Base-by-base conservation (phyloP, 2,797 vertebrate species). In the Sarcophilus harrisii region DNA sequence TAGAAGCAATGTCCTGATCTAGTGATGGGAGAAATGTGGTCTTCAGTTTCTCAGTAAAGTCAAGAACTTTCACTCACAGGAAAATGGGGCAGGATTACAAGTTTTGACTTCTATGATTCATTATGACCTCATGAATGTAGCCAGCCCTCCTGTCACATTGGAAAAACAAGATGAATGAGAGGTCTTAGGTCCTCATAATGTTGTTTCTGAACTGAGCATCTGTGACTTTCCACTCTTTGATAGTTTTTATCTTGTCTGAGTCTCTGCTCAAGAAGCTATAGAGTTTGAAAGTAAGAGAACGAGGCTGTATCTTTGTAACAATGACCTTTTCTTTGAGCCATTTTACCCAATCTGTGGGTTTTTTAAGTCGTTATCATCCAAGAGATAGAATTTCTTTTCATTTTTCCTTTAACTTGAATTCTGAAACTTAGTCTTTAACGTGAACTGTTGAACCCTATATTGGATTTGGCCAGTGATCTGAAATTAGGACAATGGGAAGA, bases 371-470 rank as follows among this genome's bases (percentile, higher is more conserved):
- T 95, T 97, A 73, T 94, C 96, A 96, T 95, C 92, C n/a, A 87
- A 91, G 94, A 96, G 52, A 94, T 10, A 95, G 94, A n/a, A 93
- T 93, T 87, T 55, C 58, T 90, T 30, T 93, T 94, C 91, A 57
- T 94, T 94, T 90, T 95, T 95, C 60, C 38, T 93, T 97, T 92
- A 93, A 90, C 90, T 94, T 96, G 96, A 90, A 52, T 92, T 94
- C 93, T 87, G 24, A 87, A 87, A 87, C 21, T 45, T 90, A 97
- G 81, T 89, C 92, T 94, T 95, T 95, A 90, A 38, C 94, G 52
- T 93, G 93, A 92, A 96, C 93, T 66, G 62, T 52, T 81, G n/a
- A 92, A 66, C 90, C 94, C 93, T 92, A 94, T 94, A 93, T 93
- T 95, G 92, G 91, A 96, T 95, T 95, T 97, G 94, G 89, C 45